A percentile compares a stretch with the other conserved stretches of the same genome.
These are phyloP conservation scores for Microtus montanus DNA, from an alignment of 2,113 vertebrate species.

Conservation along the genomic window DNA sequence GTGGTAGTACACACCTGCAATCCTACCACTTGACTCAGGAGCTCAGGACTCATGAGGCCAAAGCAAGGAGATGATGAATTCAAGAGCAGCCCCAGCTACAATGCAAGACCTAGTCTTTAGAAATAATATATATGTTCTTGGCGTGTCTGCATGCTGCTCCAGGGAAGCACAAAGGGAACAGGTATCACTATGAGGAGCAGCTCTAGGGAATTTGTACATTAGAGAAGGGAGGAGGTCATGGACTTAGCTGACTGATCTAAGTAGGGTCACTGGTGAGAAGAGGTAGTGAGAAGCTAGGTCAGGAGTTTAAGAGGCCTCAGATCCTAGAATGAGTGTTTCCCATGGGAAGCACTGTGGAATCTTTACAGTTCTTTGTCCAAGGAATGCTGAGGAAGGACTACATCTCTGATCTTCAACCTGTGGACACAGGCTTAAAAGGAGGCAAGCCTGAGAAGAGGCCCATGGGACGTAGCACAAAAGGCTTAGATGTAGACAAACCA, in stretches of 20 bases:
- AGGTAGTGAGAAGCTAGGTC: not conserved
- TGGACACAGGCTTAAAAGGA: rapidly evolving
- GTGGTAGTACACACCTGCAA: not conserved
- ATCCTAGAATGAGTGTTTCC: not conserved
- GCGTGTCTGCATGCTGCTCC: not conserved
- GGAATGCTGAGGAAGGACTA: rapidly evolving
- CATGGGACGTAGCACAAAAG: no score
- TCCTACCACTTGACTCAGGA: not conserved
- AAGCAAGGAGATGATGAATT: not conserved
- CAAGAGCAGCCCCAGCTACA: not conserved
- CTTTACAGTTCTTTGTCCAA: not conserved
- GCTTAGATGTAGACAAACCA: not conserved
- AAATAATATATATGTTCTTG: not conserved
- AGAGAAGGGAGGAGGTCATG: not conserved
- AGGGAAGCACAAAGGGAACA: no score
- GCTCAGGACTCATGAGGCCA: not conserved
- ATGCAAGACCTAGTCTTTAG: not conserved
- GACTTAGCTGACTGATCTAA: not conserved
- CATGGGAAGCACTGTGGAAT: rapidly evolving
- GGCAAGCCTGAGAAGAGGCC: not conserved
- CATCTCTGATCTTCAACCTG: not conserved
- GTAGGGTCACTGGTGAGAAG: not conserved
- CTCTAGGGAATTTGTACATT: not conserved
- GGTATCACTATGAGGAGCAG: not conserved
- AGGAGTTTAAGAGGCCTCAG: not conserved